phyloP scores from a whole-genome alignment of 2,113 vertebrate species.

The Phalacrocorax brasilianus region DNA sequence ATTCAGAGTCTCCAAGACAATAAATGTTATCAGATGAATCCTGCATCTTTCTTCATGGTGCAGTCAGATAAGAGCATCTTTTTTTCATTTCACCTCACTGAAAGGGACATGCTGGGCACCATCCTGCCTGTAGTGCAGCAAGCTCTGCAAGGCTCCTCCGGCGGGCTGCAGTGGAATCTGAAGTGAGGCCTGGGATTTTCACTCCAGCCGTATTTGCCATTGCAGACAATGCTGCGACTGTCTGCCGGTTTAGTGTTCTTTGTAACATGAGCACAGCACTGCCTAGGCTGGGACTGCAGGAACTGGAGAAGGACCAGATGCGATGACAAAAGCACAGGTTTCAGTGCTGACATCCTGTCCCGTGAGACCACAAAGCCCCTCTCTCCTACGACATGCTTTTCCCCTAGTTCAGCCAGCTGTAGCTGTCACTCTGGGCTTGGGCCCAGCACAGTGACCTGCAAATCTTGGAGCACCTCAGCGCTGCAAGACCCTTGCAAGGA shows the following conservation, averaged over 20 bases:
- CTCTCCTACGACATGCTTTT: background rate
- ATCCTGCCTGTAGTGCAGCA: background rate
- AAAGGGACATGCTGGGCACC: background rate
- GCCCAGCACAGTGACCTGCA: background rate
- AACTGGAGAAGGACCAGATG: background rate
- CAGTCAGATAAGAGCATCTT: background rate
- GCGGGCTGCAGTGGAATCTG: background rate
- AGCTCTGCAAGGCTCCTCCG: background rate
- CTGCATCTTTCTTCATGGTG: background rate
- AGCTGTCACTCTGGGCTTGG: background rate
- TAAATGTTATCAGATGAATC: background rate
- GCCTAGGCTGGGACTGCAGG: background rate
- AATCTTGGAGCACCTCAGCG: background rate
- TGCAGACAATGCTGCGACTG: background rate
- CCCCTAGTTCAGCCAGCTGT: background rate
- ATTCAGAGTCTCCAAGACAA: background rate
- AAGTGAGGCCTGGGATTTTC: background rate
- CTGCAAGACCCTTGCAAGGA: background rate
- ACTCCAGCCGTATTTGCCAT: background rate
- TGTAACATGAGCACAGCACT: background rate
- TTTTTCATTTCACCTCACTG: background rate
- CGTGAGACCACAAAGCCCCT: background rate
- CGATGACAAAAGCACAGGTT: background rate
- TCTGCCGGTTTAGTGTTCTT: background rate
- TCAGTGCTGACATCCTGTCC: background rate